Base-by-base conservation (phyloP, 2,113 vertebrate species). In the Mixornis gularis region DNA sequence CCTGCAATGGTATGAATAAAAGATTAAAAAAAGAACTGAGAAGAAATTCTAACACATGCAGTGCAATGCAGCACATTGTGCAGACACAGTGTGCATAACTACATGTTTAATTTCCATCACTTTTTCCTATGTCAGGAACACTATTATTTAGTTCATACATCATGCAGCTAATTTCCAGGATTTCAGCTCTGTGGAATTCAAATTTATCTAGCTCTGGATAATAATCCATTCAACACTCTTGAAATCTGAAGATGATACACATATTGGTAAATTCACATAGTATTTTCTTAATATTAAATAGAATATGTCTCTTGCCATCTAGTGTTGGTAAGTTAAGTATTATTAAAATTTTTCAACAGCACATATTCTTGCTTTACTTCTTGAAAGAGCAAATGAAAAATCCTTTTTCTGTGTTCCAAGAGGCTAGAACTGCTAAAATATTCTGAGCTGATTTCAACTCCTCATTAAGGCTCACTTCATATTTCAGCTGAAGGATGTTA, bases 1-100 rank as follows among this genome's bases (percentile, higher is more conserved):
- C 99, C 99, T 99, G 99, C 99, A 99, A 99, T 98, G 98, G 98
- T 98, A 99, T 99, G 99, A 99, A 99, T 99, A 99, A 99, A 99
- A 99, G 99, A 99, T 99, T 99, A 99, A 99, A 99, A 98, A 99
- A 98, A 98, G 98, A 98, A 98, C 98, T 97, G 98, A 98, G 98
- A 98, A 98, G 98, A 98, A 98, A 98, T 98, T 98, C 98, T 98
- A 98, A 98, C 98, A 99, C 98, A 98, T 98, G 98, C 97, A 66
- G 98, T 71, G 97, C 97, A 98, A 98, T 98, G 98, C 96, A 93
- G 98, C 98, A 98, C 98, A 98, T 97, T 97, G 98, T 98, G 98
- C 97, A 97, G 97, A 98, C 96, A 80, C 97, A 97, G 97, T 98
- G 96, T 98, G 98, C 98, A 98, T 98, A 98, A 98, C 98, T 98